Percentiles rank a stretch among this genome's conserved stretches.
These are phyloP conservation scores for Hylomyscus alleni DNA, from an alignment of 2,797 vertebrate species.

Conservation along the genomic window DNA sequence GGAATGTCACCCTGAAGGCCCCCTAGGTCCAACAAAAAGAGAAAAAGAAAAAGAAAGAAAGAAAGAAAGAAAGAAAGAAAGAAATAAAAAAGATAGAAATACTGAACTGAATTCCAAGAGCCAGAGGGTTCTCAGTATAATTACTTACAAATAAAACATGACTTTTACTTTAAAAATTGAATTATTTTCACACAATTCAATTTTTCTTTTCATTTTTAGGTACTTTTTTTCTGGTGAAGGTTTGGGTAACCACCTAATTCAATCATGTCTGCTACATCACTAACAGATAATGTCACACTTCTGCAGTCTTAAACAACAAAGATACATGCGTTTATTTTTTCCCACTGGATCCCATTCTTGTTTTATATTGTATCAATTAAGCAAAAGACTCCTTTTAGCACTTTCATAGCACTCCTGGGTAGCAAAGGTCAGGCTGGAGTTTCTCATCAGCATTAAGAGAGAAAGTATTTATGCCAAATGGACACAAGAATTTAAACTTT, in stretches of 20 bases:
- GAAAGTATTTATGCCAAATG: background rate
- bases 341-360: background rate
- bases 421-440: conserved; percentile 17
- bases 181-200: conserved; percentile 37
- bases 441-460: conserved; percentile 29
- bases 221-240: background rate
- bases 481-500: background rate
- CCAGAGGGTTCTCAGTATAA: background rate
- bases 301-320: conserved; percentile 34
- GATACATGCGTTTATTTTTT: background rate
- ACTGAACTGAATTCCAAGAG: background rate
- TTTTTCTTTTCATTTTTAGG: conserved; percentile 58
- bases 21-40: background rate
- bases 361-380: background rate
- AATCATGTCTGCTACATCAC: background rate
- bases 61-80: background rate
- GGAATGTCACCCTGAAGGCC: background rate
- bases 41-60: background rate
- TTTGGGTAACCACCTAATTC: background rate
- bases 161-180: conserved; percentile 55
- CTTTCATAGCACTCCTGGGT: background rate
- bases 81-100: background rate
- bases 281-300: background rate
- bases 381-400: conserved; percentile 49
- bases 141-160: conserved; percentile 56